These are phyloP conservation scores for Lophura swinhoii DNA, from an alignment of 2,797 vertebrate species.

Conservation along the genomic window DNA sequence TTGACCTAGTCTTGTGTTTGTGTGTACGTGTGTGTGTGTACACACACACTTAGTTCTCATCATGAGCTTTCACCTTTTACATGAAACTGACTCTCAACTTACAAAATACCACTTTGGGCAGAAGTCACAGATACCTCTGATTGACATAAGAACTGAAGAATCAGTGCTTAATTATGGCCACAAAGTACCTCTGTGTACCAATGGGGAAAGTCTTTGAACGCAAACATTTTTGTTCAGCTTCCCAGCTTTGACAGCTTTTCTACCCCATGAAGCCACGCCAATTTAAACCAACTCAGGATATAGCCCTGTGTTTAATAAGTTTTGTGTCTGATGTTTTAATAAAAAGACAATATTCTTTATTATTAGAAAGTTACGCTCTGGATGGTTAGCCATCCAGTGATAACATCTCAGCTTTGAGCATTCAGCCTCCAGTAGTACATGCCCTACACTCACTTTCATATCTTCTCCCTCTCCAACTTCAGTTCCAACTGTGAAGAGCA, in stretches of 20 bases:
- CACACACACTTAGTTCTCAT: background rate
- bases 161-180: background rate
- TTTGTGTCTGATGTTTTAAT: slow-evolving; percentile 2
- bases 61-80: background rate
- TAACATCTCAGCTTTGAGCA: background rate
- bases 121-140: background rate
- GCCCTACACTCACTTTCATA: fast-evolving
- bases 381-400: background rate
- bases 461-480: background rate
- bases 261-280: slow-evolving; percentile 2
- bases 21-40: too few relatives aligned
- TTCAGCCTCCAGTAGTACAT: background rate
- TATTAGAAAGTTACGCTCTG: background rate
- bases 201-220: background rate
- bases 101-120: slow-evolving; percentile 20
- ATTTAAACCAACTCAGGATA: slow-evolving; percentile 19
- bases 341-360: background rate
- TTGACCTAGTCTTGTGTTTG: background rate
- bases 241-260: slow-evolving; percentile 3
- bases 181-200: background rate
- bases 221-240: slow-evolving; percentile 13
- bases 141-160: background rate
- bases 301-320: background rate
- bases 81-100: background rate
- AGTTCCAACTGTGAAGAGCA: background rate